These are phyloP conservation scores for Bolinopsis microptera DNA, from an alignment of 37 sponge, comb jelly and placozoan species.

Conservation along the genomic window DNA sequence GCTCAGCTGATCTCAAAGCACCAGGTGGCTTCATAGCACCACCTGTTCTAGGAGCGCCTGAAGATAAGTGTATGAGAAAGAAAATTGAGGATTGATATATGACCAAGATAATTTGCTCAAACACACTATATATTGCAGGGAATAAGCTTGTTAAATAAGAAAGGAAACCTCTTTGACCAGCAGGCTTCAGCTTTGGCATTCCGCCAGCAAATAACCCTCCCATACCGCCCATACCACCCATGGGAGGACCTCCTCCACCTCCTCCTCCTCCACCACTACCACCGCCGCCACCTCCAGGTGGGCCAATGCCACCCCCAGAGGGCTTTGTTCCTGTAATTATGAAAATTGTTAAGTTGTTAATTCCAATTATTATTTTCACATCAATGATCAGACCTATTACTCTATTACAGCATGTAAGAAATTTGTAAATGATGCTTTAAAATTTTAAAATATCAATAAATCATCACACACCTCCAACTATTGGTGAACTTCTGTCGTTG, in stretches of 20 bases:
- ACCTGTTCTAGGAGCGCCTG: constrained; percentile 59
- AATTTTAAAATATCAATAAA: neutral
- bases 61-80: too few relatives aligned
- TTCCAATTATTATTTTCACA: too few relatives aligned
- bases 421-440: too few relatives aligned
- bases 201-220: constrained; percentile 90
- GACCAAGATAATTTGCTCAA: too few relatives aligned
- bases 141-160: neutral
- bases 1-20: neutral
- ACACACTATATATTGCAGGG: neutral
- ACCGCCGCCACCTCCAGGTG: neutral
- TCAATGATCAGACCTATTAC: too few relatives aligned
- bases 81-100: too few relatives aligned
- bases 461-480: constrained; percentile 68
- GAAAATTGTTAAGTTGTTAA: too few relatives aligned
- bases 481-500: constrained; percentile 78
- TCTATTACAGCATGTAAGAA: too few relatives aligned
- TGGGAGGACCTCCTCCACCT: constrained; percentile 27
- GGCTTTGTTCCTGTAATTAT: constrained; percentile 67
- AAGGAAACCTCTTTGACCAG: constrained; percentile 66
- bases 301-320: constrained; percentile 67
- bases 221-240: constrained; percentile 73
- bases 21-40: constrained; percentile 58
- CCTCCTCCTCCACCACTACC: constrained; percentile 65
- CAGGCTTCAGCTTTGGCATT: constrained; percentile 74